Evolutionary conservation across 2,113 vertebrate species (phyloP).

Genomic region (Synodontis membranacea): DNA sequence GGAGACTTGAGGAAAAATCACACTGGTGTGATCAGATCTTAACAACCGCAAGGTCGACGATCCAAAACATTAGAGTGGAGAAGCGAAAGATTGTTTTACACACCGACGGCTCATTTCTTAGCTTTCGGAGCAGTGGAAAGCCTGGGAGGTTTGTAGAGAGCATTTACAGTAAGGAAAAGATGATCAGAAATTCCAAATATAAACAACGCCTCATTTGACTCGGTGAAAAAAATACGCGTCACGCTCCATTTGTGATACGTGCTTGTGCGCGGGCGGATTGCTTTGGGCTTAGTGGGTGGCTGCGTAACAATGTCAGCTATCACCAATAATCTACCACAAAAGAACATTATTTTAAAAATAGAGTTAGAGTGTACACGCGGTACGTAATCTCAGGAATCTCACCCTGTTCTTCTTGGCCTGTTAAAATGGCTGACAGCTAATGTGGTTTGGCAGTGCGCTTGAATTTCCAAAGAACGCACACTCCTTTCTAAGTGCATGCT

Average conservation of each 20-base stretch:
- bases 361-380: slow-evolving; percentile 61
- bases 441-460: slow-evolving; percentile 44
- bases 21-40: neutral
- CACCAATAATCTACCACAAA: slow-evolving; percentile 55
- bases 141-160: neutral
- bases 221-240: slow-evolving; percentile 39
- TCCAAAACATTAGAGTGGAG: too few relatives aligned
- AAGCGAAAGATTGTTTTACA: neutral
- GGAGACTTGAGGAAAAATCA: neutral
- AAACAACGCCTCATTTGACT: slow-evolving; percentile 26
- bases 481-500: slow-evolving; percentile 30
- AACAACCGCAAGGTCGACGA: neutral
- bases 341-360: slow-evolving; percentile 49
- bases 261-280: slow-evolving; percentile 26
- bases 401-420: slow-evolving; percentile 37
- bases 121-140: neutral
- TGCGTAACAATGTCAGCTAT: slow-evolving; percentile 57
- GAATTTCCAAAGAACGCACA: slow-evolving; percentile 13
- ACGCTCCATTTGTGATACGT: slow-evolving; percentile 48
- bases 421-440: slow-evolving; percentile 52
- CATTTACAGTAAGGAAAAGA: neutral
- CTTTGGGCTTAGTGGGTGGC: slow-evolving; percentile 56
- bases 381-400: slow-evolving; percentile 64
- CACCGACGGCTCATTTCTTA: neutral
- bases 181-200: neutral